Conservation (phyloP, 2,888 invertebrate genomes). For the Oscheius sp. region DNA sequence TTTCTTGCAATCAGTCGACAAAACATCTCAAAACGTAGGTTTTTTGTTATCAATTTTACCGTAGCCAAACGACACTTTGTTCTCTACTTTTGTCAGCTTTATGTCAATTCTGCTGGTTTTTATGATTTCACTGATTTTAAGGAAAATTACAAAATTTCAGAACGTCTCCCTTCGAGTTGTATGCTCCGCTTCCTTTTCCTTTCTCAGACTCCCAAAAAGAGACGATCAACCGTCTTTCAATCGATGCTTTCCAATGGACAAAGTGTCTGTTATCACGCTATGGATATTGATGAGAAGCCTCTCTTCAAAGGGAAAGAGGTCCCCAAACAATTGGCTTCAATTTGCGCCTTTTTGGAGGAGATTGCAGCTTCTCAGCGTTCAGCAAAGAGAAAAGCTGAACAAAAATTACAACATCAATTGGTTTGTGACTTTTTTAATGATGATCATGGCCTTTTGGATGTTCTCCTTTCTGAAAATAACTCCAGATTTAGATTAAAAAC, state of each 20-base stretch:
- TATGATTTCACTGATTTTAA: no score
- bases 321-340: conserved; percentile 28
- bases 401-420: conserved; percentile 3
- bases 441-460: no score
- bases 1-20: conserved; percentile 59
- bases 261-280: not conserved
- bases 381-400: conserved; percentile 44
- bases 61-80: no score
- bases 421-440: not conserved
- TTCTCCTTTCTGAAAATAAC: not conserved
- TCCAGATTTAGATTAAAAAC: conserved; percentile 50
- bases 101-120: no score
- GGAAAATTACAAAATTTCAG: conserved; percentile 19
- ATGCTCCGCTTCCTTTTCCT: not conserved
- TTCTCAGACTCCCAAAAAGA: conserved; percentile 1
- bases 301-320: not conserved
- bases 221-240: conserved; percentile 10
- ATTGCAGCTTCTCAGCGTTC: conserved; percentile 60
- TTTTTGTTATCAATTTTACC: not conserved
- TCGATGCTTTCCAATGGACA: not conserved
- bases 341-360: conserved; percentile 58
- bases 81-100: no score
- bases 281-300: not conserved
- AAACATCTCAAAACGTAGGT: conserved; percentile 55
- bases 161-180: not conserved